Conservation (phyloP, 1,140 invertebrate species). For the Mercenaria mercenaria region DNA sequence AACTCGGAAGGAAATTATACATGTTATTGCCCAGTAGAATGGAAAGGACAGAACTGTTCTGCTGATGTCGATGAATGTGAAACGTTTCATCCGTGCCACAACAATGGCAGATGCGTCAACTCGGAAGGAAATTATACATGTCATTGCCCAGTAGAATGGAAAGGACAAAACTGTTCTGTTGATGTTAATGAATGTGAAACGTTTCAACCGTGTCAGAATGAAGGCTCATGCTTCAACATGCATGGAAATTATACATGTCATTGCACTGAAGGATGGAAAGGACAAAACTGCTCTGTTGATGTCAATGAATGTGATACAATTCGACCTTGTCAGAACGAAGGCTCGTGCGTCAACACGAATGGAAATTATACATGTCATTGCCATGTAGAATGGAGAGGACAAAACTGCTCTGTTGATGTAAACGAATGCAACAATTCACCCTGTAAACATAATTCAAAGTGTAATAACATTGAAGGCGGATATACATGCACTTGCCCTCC, state of each 20-base stretch:
- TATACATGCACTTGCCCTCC: not conserved
- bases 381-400: constrained; percentile 11
- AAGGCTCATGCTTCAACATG: not conserved
- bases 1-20: too few relatives aligned
- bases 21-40: too few relatives aligned
- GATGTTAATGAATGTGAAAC: constrained; percentile 71
- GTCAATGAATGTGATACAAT: constrained; percentile 66
- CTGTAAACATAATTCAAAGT: not conserved
- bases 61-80: too few relatives aligned
- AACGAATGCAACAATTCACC: constrained; percentile 37
- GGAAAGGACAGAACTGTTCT: too few relatives aligned
- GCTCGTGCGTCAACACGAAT: constrained; percentile 64
- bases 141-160: too few relatives aligned
- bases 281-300: constrained; percentile 26
- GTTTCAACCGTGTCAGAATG: constrained; percentile 65
- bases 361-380: too few relatives aligned
- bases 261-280: constrained; percentile 16
- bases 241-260: not conserved
- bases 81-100: too few relatives aligned
- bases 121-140: too few relatives aligned
- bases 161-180: too few relatives aligned
- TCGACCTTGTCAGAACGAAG: constrained; percentile 73
- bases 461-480: not conserved
- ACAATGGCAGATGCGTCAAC: too few relatives aligned
- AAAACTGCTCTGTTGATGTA: too few relatives aligned